phyloP scores from a whole-genome alignment of 2,797 vertebrate genomes.

The Xiphorhynchus erythropygius region DNA sequence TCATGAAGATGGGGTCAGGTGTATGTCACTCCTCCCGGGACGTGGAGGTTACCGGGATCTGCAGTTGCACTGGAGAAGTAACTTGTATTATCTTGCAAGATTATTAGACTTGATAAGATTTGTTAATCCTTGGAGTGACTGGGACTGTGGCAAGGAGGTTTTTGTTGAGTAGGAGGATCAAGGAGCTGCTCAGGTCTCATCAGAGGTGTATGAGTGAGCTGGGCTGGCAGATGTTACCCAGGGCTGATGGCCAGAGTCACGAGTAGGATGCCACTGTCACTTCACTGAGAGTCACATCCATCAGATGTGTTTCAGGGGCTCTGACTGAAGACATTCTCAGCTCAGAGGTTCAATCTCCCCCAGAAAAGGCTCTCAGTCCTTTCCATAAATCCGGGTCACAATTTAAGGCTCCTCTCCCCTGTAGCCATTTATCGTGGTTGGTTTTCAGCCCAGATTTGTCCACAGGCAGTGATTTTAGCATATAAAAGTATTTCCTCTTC shows the following conservation, averaged over 20 bases:
- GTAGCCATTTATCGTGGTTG: constrained; percentile 13
- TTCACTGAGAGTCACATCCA: not conserved
- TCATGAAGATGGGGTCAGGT: not conserved
- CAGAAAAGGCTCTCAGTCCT: not conserved
- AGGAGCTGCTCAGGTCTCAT: not conserved
- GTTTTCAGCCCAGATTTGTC: constrained; percentile 42
- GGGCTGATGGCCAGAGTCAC: not conserved
- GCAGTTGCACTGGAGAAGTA: not conserved
- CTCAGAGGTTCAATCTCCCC: not conserved
- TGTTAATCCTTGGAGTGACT: not conserved
- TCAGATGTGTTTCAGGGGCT: not conserved
- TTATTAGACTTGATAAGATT: not conserved
- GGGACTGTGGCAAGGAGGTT: not conserved
- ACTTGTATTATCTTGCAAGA: not conserved
- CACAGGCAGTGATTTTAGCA: not conserved
- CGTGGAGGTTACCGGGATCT: not conserved
- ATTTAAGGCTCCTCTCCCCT: not conserved
- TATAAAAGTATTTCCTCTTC: constrained; percentile 17
- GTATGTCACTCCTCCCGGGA: not conserved
- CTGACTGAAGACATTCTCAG: not conserved
- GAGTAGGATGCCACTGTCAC: not conserved
- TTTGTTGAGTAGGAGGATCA: not conserved
- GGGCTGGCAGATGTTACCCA: not conserved
- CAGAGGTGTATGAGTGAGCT: not conserved
- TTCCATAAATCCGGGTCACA: not conserved